Evolutionary conservation across 2,888 invertebrate species (phyloP), one percentile per base, ranked within the genome.

Genomic region (Bugulina stolonifera): DNA sequence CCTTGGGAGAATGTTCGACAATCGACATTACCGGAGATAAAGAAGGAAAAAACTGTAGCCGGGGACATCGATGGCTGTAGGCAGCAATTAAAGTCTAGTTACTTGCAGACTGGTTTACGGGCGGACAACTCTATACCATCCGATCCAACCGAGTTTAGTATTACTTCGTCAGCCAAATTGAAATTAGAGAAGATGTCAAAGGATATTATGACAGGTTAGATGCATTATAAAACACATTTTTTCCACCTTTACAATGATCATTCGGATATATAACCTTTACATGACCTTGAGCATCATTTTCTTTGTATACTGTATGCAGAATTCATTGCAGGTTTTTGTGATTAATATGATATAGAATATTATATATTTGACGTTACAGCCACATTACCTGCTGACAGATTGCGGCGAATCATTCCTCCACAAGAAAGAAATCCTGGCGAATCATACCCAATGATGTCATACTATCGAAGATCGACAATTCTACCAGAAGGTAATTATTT

Each of bases 191-290:
- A 27, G 27, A 27, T 64, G 64, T 64, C 64, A 3, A 64, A 27
- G n/a, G 64, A 64, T 32, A 64, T 64, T 18, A 64, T 64, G 22
- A 64, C 64, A 14, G 64, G 64, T 64, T n/a, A n/a, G n/a, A n/a
- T n/a, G n/a, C n/a, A n/a, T n/a, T n/a, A n/a, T n/a, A n/a, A n/a
- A n/a, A n/a, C n/a, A n/a, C n/a, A n/a, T n/a, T n/a, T n/a, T n/a
- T n/a, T n/a, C n/a, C n/a, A n/a, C n/a, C n/a, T n/a, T n/a, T n/a
- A n/a, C n/a, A n/a, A n/a, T n/a, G n/a, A n/a, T n/a, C n/a, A n/a
- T n/a, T n/a, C n/a, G n/a, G n/a, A n/a, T n/a, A n/a, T n/a, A n/a
- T n/a, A n/a, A n/a, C n/a, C n/a, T n/a, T n/a, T n/a, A n/a, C n/a
- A n/a, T n/a, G n/a, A n/a, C n/a, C n/a, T n/a, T n/a, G n/a, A n/a